Evolutionary conservation across 2,888 invertebrate genomes (phyloP), one percentile per base, ranked within the genome.

Genomic region (Cremastinae sp.): DNA sequence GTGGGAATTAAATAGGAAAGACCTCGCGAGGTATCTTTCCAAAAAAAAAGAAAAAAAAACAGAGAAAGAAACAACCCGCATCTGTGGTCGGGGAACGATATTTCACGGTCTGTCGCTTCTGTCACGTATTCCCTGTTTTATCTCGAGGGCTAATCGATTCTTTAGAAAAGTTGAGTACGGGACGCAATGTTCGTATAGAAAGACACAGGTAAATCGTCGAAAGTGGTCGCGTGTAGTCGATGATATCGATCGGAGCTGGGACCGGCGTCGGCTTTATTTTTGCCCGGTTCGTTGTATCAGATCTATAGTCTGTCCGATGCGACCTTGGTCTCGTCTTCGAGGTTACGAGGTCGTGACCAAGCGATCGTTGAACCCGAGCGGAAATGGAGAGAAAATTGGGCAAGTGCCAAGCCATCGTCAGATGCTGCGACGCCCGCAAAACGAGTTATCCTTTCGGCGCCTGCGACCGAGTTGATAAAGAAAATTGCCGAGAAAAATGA

Each of bases 31-130:
- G 66, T 75, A 72, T 69, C 69, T 68, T 58, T 68, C 14, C 28
- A 28, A 28, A 28, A 28, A 78, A 80, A 70, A 79, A 76, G 78
- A 79, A 74, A 53, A 79, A 76, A 78, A 79, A 74, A 53, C n/a
- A n/a, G n/a, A n/a, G n/a, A n/a, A n/a, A n/a, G n/a, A n/a, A n/a
- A n/a, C n/a, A n/a, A 74, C 86, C 86, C 86, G 86, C 85, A 86
- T 85, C 78, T 78, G 20, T 22, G 58, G 38, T 43, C 12, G 16
- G 61, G 28, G 49, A 38, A 54, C 34, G 28, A 71, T 62, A 43
- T 43, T 71, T 53, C 34, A 10, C 53, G 77, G 79, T 77, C 82
- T 81, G 82, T 82, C 80, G 54, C 28, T 56, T 74, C 41, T 51
- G 71, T 71, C 71, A 74, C 74, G 68, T 78, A 74, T 41, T 71